Conservation (phyloP, 2,113 vertebrate species). For the Nettapus auritus region DNA sequence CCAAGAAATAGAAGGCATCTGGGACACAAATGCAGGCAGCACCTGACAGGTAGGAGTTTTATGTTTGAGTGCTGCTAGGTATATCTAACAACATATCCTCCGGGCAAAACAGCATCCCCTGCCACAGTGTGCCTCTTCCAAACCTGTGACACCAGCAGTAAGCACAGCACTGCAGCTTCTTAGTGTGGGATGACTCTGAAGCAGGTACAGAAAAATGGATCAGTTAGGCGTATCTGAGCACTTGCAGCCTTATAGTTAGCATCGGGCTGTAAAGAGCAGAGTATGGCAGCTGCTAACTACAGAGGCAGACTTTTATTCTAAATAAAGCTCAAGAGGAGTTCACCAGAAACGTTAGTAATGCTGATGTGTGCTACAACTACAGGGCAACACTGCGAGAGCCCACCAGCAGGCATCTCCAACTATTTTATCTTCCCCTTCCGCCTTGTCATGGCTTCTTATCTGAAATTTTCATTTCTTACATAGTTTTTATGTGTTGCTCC, state of each 20-base stretch:
- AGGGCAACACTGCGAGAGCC: not conserved
- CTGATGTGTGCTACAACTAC: not conserved
- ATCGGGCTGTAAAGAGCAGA: not conserved
- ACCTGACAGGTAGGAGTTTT: not conserved
- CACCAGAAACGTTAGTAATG: not conserved
- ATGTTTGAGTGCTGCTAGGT: not conserved
- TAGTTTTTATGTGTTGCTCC: not conserved
- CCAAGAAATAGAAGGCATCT: not conserved
- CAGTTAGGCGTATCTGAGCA: not conserved
- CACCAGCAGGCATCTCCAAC: not conserved
- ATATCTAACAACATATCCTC: not conserved
- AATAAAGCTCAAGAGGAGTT: not conserved
- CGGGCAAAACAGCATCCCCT: not conserved
- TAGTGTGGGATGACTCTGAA: not conserved
- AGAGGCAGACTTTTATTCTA: not conserved
- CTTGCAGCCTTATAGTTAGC: not conserved
- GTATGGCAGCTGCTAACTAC: not conserved
- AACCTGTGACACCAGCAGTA: accelerated
- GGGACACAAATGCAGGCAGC: not conserved
- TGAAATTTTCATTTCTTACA: not conserved
- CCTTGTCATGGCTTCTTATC: not conserved
- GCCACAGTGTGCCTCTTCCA: not conserved
- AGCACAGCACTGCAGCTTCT: not conserved
- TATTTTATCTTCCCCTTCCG: not conserved
- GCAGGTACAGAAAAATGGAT: not conserved